A percentile compares a stretch with the other conserved stretches of the same genome.
Conservation (phyloP, 2,888 invertebrate species). For the Zaprionus lineosus region DNA sequence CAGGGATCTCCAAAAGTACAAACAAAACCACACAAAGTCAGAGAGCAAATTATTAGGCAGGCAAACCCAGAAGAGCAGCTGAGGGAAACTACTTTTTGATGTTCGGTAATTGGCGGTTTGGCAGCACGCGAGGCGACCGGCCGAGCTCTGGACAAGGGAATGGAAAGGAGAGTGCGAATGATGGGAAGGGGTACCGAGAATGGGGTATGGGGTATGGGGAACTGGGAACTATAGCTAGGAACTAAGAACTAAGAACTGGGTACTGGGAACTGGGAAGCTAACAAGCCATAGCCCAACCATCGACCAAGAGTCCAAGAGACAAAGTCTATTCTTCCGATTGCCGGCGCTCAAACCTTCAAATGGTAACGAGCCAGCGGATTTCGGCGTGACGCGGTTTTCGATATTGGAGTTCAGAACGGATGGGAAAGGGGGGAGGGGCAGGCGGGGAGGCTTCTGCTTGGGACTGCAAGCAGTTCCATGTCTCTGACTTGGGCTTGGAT, state of each 20-base stretch:
- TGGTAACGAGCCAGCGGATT: constrained; percentile 69
- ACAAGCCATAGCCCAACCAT: constrained; percentile 18
- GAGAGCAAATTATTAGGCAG: constrained; percentile 68
- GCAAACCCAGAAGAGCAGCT: constrained; percentile 46
- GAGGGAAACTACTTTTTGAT: constrained; percentile 74
- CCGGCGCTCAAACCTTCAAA: constrained; percentile 64
- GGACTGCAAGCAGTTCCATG: not conserved
- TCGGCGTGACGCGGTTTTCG: constrained; percentile 74
- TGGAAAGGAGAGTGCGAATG: too few relatives aligned
- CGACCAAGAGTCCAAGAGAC: constrained; percentile 26
- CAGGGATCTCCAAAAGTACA: constrained; percentile 48
- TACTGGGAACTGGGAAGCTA: constrained; percentile 16
- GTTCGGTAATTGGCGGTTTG: constrained; percentile 77
- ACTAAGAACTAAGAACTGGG: not conserved
- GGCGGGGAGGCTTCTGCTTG: not conserved
- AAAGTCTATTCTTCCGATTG: constrained; percentile 54
- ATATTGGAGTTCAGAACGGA: constrained; percentile 26
- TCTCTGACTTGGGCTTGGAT: constrained; percentile 41
- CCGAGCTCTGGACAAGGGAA: constrained; percentile 27
- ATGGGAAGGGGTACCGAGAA: too few relatives aligned
- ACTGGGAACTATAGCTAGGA: not conserved
- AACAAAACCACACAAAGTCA: constrained; percentile 70
- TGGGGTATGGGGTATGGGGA: not conserved
- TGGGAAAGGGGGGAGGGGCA: not conserved
- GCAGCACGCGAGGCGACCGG: constrained; percentile 71